Conservation (phyloP, 2,888 invertebrate species). For the Belgica antarctica region DNA sequence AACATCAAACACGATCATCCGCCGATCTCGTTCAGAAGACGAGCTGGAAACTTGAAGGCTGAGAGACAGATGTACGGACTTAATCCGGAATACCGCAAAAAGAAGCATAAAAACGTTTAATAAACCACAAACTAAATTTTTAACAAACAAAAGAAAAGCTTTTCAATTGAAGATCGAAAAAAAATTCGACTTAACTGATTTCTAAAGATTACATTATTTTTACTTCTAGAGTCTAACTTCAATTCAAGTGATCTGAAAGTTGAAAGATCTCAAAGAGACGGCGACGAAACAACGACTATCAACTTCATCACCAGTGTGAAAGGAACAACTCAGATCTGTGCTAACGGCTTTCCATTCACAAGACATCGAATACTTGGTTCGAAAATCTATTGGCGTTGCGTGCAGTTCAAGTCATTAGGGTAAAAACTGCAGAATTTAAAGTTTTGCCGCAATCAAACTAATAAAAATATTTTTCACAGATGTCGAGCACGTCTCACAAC, state of each 20-base stretch:
- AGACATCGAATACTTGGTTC: conserved; percentile 49
- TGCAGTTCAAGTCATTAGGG: conserved; percentile 51
- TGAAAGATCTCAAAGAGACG: not conserved
- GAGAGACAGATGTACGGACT: conserved; percentile 11
- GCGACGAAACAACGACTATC: not conserved
- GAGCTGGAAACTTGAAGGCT: conserved; percentile 5
- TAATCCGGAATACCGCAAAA: conserved; percentile 3
- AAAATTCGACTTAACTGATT: not conserved
- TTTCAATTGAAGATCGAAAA: not conserved
- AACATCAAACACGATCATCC: conserved; percentile 14
- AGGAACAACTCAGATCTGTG: conserved; percentile 50
- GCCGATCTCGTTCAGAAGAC: not conserved
- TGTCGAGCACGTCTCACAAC: not conserved
- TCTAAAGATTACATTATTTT: too few species aligned
- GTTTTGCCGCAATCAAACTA: not conserved
- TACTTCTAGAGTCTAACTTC: not conserved
- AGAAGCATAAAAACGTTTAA: too few species aligned
- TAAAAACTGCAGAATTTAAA: conserved; percentile 45
- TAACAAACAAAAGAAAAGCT: not conserved
- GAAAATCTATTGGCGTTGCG: conserved; percentile 53
- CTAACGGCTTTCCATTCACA: conserved; percentile 51
- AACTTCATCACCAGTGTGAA: conserved; percentile 45
- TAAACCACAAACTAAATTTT: too few species aligned
- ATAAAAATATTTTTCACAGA: not conserved
- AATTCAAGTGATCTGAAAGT: not conserved